Evolutionary conservation across 2,888 invertebrate species (phyloP).

Genomic region (Elegia similella): DNA sequence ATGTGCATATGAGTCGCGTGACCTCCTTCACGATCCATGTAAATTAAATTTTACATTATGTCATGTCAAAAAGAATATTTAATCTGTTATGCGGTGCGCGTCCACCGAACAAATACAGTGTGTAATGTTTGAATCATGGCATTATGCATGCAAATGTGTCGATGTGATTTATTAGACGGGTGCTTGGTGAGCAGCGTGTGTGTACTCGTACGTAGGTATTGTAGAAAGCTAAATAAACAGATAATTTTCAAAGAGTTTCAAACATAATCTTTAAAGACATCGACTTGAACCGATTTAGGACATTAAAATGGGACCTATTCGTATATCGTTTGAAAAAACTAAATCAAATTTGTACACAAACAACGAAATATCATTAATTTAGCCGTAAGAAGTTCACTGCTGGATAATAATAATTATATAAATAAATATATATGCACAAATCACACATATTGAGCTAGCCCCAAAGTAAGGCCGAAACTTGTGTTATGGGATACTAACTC

Average conservation of each 20-base stretch:
- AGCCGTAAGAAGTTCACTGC: too few relatives aligned
- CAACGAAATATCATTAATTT: too few relatives aligned
- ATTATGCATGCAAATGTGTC: constrained; percentile 36
- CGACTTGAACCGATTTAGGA: too few relatives aligned
- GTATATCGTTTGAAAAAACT: too few relatives aligned
- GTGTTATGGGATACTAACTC: too few relatives aligned
- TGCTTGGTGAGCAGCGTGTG: constrained; percentile 36
- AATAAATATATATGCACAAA: too few relatives aligned
- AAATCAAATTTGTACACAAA: too few relatives aligned
- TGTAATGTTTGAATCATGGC: constrained; percentile 63
- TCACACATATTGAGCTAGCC: too few relatives aligned
- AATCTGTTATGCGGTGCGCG: constrained; percentile 48
- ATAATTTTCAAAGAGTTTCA: background rate
- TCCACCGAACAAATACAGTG: constrained; percentile 52
- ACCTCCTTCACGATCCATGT: constrained; percentile 16
- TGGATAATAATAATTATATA: too few relatives aligned
- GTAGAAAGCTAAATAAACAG: background rate
- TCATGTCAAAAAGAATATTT: constrained; percentile 24
- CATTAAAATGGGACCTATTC: too few relatives aligned
- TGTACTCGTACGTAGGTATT: background rate
- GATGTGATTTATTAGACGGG: constrained; percentile 33
- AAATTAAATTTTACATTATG: constrained; percentile 17
- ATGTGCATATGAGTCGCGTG: constrained; percentile 20
- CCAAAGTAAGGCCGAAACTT: too few relatives aligned
- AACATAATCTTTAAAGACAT: too few relatives aligned